A percentile compares a stretch with the other conserved stretches of the same genome.
Conservation (phyloP, 53 echinoderm and acorn worm species). For the Apostichopus leukothele region DNA sequence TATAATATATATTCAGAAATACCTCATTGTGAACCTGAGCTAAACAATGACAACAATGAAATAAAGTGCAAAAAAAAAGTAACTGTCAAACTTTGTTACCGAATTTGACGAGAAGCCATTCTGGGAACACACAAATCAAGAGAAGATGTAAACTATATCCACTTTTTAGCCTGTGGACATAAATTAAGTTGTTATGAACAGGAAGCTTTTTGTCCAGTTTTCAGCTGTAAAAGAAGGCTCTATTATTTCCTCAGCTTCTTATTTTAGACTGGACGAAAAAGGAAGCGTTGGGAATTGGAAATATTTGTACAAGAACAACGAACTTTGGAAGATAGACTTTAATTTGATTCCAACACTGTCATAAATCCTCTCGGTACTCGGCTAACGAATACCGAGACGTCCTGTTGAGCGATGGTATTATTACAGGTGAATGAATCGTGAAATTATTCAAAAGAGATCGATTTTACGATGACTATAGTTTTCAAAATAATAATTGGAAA, state of each 20-base stretch:
- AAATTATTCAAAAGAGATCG: not conserved
- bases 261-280: not conserved
- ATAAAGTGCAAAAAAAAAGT: not conserved
- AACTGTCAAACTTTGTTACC: not conserved
- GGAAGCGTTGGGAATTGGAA: slow-evolving; percentile 26
- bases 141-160: not conserved
- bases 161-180: slow-evolving; percentile 11
- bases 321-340: not conserved
- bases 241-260: not conserved
- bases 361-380: not conserved
- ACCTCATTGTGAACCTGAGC: no score
- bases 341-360: not conserved
- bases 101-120: not conserved
- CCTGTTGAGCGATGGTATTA: not conserved
- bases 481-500: no score
- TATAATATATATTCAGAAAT: no score
- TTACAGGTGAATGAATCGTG: slow-evolving; percentile 8
- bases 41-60: not conserved
- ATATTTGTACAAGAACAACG: slow-evolving; percentile 3
- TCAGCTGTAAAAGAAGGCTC: no score
- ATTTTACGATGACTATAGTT: not conserved
- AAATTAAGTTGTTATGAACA: slow-evolving; percentile 34
- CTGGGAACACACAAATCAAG: not conserved
- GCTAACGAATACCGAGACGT: not conserved
- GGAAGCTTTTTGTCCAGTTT: slow-evolving; percentile 14